Conservation (phyloP, 2,888 invertebrate species). For the Drosophila percnosoma region DNA sequence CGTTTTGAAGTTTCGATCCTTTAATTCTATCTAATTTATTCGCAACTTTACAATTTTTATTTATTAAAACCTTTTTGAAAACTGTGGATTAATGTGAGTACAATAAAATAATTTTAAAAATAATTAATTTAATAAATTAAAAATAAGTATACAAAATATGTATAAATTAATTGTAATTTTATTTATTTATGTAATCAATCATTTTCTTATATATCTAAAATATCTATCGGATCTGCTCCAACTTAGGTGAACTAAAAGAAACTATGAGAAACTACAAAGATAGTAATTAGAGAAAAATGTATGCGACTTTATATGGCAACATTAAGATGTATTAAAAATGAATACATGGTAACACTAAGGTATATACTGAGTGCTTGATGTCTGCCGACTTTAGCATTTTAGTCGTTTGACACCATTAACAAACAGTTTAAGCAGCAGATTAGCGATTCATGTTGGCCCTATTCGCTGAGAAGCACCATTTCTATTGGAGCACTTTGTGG, state of each 20-base stretch:
- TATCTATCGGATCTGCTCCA: neutral
- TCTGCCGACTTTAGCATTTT: conserved; percentile 5
- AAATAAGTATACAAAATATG: neutral
- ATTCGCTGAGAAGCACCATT: neutral
- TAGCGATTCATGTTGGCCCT: conserved; percentile 26
- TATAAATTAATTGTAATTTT: too few relatives aligned
- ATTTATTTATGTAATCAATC: too few relatives aligned
- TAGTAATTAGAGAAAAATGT: neutral
- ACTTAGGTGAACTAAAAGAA: neutral
- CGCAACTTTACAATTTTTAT: neutral
- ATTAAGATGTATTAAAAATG: neutral
- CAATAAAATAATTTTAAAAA: neutral
- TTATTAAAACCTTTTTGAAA: neutral
- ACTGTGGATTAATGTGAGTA: too few relatives aligned
- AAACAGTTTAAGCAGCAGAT: conserved; percentile 13
- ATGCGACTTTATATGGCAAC: neutral
- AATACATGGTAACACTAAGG: neutral
- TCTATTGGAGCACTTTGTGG: neutral
- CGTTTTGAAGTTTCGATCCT: neutral
- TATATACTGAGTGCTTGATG: neutral
- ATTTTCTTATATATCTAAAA: neutral
- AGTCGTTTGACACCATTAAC: conserved; percentile 14
- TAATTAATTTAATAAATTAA: neutral
- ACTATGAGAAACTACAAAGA: neutral
- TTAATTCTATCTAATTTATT: neutral